Base-by-base conservation (phyloP, 37 sponge, comb jelly and placozoan species). In the Petrosia ficiformis region DNA sequence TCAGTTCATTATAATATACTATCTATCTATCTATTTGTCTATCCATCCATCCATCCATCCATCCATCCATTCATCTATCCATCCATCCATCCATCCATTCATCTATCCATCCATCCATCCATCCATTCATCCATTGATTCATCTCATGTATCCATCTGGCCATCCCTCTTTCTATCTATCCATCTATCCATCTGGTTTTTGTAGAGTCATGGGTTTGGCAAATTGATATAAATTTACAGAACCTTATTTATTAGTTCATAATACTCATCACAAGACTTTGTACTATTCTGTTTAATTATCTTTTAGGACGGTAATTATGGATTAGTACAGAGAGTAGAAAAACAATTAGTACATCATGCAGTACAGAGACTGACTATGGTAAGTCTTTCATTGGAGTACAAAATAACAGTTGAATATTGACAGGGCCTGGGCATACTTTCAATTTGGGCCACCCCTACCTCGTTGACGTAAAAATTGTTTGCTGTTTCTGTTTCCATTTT, bases 301-400 rank as follows among this genome's bases (percentile, higher is more conserved):
- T 42, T 36, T 5, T 31, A 94, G 95, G 95, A 95, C 77, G 77
- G 71, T 5, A 95, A 95, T 52, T 37, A 81, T 22, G 95, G 95
- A 0, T 64, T 95, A 61, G 75, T 88, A 19, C 44, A 88, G 64
- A 79, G 92, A 68, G 72, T 90, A 25, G 42, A 59, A 39, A 78
- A 65, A 0, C 69, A 82, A 31, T 57, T 87, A 1, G 44, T 73
- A 37, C 52, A 76, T 19, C 79, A 84, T 26, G 81, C 75, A 59
- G 80, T 96, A 0, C 94, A 86, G 81, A 76, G 83, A 60, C 74
- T 96, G 29, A 96, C 94, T 22, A 90, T 93, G 37, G 94, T 93
- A 34, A 38, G 82, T 74, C 28, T n/a, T n/a, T n/a, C n/a, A n/a
- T n/a, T 24, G 14, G 3, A 8, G 1, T 72, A 19, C 2, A 21